These are phyloP conservation scores for Scolopax mira DNA, from an alignment of 2,113 vertebrate species.

Conservation along the genomic window DNA sequence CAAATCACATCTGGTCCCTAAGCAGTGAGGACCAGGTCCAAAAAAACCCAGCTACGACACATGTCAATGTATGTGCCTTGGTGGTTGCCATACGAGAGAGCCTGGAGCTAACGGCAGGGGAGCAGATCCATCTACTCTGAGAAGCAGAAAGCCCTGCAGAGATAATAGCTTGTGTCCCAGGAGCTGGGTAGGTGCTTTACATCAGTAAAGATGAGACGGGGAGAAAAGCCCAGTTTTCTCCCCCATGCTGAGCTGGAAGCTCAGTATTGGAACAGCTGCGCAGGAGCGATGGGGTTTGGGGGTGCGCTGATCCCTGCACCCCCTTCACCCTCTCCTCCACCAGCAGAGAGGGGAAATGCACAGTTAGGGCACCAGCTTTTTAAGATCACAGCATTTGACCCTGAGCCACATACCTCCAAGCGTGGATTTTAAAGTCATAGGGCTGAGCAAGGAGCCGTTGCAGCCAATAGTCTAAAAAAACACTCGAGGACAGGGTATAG, in stretches of 20 bases:
- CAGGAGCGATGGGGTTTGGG: not conserved
- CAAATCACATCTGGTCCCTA: constrained; percentile 1
- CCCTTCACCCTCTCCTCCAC: not conserved
- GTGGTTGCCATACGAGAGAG: not conserved
- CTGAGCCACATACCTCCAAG: not conserved
- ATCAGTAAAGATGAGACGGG: not conserved
- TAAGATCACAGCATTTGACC: not conserved
- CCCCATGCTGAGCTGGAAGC: not conserved
- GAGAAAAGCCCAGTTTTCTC: constrained; percentile 14
- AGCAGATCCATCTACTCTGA: not conserved
- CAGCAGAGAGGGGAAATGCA: not conserved
- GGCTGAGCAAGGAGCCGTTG: not conserved
- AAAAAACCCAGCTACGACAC: not conserved
- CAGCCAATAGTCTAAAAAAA: not conserved
- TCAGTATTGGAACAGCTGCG: not conserved
- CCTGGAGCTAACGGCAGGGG: not conserved
- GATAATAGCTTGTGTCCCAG: constrained; percentile 28
- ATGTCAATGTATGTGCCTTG: not conserved
- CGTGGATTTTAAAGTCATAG: not conserved
- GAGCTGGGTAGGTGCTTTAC: constrained; percentile 27
- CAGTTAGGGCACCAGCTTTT: not conserved
- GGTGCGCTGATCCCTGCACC: not conserved
- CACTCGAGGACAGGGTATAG: not conserved
- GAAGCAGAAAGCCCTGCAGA: constrained; percentile 32
- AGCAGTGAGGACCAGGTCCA: not conserved